Base-by-base conservation (phyloP, 2,113 vertebrate species). In the Maccullochella peelii region DNA sequence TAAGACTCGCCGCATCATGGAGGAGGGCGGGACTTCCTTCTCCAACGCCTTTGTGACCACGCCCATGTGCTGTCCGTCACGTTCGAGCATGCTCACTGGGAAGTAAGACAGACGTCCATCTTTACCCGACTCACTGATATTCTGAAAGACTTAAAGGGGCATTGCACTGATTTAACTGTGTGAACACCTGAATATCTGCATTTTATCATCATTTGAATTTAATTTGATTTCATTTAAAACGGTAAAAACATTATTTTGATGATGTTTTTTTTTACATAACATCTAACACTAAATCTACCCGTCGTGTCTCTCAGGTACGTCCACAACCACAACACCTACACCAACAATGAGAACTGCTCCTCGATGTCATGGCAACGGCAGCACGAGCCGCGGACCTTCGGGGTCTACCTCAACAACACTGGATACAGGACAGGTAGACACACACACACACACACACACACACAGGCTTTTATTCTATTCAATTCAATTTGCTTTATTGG, bases 261-360 rank as follows among this genome's bases (percentile, higher is more conserved):
- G n/a, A n/a, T n/a, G n/a, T n/a, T n/a, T n/a, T n/a, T n/a, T n/a
- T n/a, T n/a, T n/a, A 33, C 33, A 33, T 33, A 55, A 55, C 54
- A n/a, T 54, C 11, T 10, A 11, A 8, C 47, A 49, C 16, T 5
- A 44, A 44, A 44, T 14, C 1, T 18, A 14, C 6, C 16, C 0
- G 61, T 1, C 38, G 0, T 65, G 18, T 57, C 3, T 68, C 16
- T 27, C 81, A 93, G 92, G 63, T 93, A 93, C 0, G 98, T 98
- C 11, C 98, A 99, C 95, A 99, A 99, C 90, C 98, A 99, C 95
- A 98, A 99, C 95, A 99, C 98, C 66, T 99, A 99, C 95, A 99
- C 98, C 50, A 99, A 99, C 96, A 99, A 99, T 0, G 98, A 99
- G 93, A 99, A 99, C 95, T 99, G 98, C 63, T 99, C 98, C 16